Conservation (phyloP, 2,888 invertebrate species). For the Venustoraphidia nigricollis region DNA sequence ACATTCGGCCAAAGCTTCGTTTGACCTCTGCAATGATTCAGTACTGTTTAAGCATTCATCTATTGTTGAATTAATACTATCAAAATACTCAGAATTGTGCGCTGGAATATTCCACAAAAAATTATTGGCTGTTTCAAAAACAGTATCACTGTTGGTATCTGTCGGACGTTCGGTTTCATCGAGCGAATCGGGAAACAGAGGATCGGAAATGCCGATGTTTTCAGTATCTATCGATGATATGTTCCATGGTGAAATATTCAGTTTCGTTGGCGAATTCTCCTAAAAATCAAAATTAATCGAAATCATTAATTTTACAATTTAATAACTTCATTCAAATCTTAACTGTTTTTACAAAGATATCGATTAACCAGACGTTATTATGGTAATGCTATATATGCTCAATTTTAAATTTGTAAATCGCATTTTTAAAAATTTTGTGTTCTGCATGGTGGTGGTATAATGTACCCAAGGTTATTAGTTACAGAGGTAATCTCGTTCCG, state of each 20-base stretch:
- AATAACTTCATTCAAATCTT: neutral
- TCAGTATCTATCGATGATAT: conserved; percentile 26
- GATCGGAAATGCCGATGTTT: conserved; percentile 10
- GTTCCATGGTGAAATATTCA: conserved; percentile 23
- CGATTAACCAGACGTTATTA: no score
- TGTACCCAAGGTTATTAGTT: no score
- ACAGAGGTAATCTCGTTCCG: no score
- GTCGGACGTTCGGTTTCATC: conserved; percentile 25
- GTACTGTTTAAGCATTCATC: conserved; percentile 25
- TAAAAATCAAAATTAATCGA: neutral
- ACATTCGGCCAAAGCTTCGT: conserved; percentile 39
- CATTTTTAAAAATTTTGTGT: no score
- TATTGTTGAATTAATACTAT: conserved; percentile 43
- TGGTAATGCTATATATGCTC: no score
- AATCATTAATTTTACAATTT: neutral
- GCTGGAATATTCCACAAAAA: conserved; percentile 34
- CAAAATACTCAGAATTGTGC: conserved; percentile 35
- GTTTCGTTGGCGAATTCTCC: neutral
- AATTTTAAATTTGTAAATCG: no score
- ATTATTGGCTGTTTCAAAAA: conserved; percentile 32
- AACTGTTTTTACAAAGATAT: neutral
- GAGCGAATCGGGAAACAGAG: conserved; percentile 33
- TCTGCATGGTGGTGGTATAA: no score
- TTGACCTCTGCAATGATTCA: conserved; percentile 28
- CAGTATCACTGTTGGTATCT: conserved; percentile 19